Base-by-base conservation (phyloP, 2,888 invertebrate genomes). In the Boloria euphrosyne region DNA sequence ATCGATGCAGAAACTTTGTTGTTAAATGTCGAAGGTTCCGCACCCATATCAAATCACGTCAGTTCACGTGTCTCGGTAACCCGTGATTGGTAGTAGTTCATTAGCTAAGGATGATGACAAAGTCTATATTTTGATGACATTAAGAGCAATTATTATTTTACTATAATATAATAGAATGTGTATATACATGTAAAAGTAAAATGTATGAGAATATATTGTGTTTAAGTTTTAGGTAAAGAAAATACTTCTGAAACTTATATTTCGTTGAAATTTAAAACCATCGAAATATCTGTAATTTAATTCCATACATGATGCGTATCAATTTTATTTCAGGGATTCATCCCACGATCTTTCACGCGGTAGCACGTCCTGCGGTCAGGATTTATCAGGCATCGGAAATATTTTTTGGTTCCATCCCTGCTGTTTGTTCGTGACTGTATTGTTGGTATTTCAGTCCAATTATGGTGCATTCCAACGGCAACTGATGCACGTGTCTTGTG, bases 331-430 rank as follows among this genome's bases (percentile, higher is more conserved):
- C 43, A 78, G 75, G 75, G 75, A 83, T 85, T 77, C 80, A 67
- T 64, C 72, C 68, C 74, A 77, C 83, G 80, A 75, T 80, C 77
- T 75, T 75, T 74, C 84, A 85, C 86, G 85, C 83, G 81, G 77
- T 76, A 75, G 75, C 85, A 85, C 87, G 87, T 85, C 80, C 75
- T 81, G 87, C 80, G 89, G 89, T 86, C 81, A 79, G 81, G 86
- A 88, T 88, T 89, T 86, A 80, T 76, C 84, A 80, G 83, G 84
- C 86, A 85, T 82, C 76, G 78, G 78, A 83, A 87, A 87, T 87
- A 87, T 86, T 89, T 88, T 87, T 85, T 81, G 81, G 85, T 83
- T 78, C 83, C 80, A 83, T 81, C 81, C 77, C 80, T 77, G 78
- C 79, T 81, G 83, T 75, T 72, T 81, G 83, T 74, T 71, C 72